phyloP scores from a whole-genome alignment of 2,113 vertebrate genomes.

The Etheostoma spectabile region DNA sequence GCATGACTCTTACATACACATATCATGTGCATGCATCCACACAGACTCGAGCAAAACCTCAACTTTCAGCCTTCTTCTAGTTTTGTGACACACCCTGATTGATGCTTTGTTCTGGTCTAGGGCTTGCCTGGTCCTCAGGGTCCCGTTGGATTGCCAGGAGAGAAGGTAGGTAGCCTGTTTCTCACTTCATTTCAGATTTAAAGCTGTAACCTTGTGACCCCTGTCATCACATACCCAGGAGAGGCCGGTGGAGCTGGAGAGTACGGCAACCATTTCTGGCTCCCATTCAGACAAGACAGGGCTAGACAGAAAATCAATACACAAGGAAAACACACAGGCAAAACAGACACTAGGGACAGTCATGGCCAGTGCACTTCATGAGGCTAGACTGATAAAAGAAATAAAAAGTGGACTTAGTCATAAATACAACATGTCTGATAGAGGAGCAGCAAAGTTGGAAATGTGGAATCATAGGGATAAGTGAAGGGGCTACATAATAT shows the following conservation, averaged over 20 bases:
- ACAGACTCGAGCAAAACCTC: not conserved
- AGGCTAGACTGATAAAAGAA: constrained; percentile 44
- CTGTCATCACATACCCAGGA: constrained; percentile 62
- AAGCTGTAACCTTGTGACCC: constrained; percentile 66
- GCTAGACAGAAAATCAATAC: constrained; percentile 80
- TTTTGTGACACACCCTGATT: constrained; percentile 57
- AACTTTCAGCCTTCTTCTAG: not conserved
- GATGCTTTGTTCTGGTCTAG: constrained; percentile 78
- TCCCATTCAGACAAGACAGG: constrained; percentile 61
- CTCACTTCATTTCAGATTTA: constrained; percentile 68
- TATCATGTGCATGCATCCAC: not conserved
- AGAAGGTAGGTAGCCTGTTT: constrained; percentile 87
- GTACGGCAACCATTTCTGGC: constrained; percentile 50
- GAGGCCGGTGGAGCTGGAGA: constrained; percentile 35
- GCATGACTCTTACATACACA: not conserved
- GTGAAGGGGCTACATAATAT: constrained; percentile 5
- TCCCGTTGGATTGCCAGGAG: constrained; percentile 89
- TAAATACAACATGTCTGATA: constrained; percentile 39
- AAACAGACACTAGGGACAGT: constrained; percentile 34
- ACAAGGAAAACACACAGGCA: constrained; percentile 64
- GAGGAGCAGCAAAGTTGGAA: constrained; percentile 17
- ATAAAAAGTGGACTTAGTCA: constrained; percentile 41
- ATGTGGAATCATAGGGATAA: constrained; percentile 1
- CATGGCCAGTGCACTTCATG: constrained; percentile 17
- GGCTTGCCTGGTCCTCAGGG: constrained; percentile 92